These are phyloP conservation scores for Eremobia ochroleuca DNA, from an alignment of 2,888 invertebrate species.

Conservation along the genomic window DNA sequence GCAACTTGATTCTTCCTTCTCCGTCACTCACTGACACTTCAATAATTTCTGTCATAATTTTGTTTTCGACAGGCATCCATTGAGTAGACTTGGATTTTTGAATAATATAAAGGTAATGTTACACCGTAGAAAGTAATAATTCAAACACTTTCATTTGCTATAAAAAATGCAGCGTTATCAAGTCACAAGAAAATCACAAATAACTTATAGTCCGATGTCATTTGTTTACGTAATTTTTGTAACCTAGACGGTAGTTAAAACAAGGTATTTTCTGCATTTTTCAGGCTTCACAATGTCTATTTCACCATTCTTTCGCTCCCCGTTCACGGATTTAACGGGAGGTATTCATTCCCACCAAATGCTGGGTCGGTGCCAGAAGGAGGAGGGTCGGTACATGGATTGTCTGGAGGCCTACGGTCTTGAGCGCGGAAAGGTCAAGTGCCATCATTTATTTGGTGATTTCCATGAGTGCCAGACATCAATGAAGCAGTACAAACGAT, in stretches of 20 bases:
- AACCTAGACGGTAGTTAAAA: slow-evolving; percentile 69
- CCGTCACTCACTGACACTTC: slow-evolving; percentile 11
- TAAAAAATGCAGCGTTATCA: not conserved
- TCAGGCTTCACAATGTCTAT: slow-evolving; percentile 88
- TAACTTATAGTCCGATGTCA: slow-evolving; percentile 27
- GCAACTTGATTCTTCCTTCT: not conserved
- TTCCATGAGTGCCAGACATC: slow-evolving; percentile 93
- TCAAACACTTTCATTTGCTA: slow-evolving; percentile 21
- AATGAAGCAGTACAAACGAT: slow-evolving; percentile 91
- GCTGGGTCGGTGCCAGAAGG: slow-evolving; percentile 92
- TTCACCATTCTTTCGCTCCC: slow-evolving; percentile 93
- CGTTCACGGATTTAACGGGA: slow-evolving; percentile 94
- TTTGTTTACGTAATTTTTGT: slow-evolving; percentile 84
- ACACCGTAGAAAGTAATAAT: not conserved
- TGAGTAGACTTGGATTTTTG: slow-evolving; percentile 44
- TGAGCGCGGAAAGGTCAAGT: slow-evolving; percentile 92
- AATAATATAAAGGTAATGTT: slow-evolving; percentile 56
- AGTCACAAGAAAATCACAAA: not conserved
- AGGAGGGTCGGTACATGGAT: slow-evolving; percentile 94
- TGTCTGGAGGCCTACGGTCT: slow-evolving; percentile 96
- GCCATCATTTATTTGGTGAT: slow-evolving; percentile 92
- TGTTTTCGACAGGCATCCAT: slow-evolving; percentile 31
- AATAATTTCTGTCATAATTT: slow-evolving; percentile 31
- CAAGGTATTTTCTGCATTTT: slow-evolving; percentile 36
- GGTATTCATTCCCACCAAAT: slow-evolving; percentile 92